Evolutionary conservation across 30 jellyfish, hydroid and myxozoan genomes (phyloP), one percentile per base, ranked within the genome.

Genomic region (Calvadosia cruxmelitensis): DNA sequence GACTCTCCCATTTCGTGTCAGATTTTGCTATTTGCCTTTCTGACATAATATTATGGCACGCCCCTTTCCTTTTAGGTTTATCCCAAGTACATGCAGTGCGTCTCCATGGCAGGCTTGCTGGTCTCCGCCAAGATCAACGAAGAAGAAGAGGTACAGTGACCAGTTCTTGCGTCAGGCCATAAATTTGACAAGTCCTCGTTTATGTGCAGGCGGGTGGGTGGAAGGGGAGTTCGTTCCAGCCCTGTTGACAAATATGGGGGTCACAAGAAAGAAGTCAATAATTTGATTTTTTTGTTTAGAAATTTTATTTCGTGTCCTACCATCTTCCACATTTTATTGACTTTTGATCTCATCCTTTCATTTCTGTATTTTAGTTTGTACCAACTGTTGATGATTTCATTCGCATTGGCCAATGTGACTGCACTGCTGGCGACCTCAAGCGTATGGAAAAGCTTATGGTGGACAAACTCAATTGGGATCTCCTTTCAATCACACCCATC

Each of bases 101-200:
- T 80, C 53, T 69, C 85, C 1, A 72, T 80, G 53, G 64, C 93
- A 49, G 72, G 93, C 42, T 42, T 80, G 76, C 68, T 68, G 62
- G 71, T 80, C 34, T 82, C 93, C 50, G 93, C 93, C 64, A 80
- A 80, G 50, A 71, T 80, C 81, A 69, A 84, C 13, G 93, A 80
- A 49, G 93, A 80, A 63, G 93, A 80, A 52, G 93, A 80, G 84
- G 93, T 80, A 36, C 27, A 71, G 20, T 42, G n/a, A n/a, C n/a
- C n/a, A n/a, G n/a, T n/a, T n/a, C n/a, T n/a, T n/a, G n/a, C n/a
- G n/a, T n/a, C n/a, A n/a, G n/a, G n/a, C n/a, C n/a, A n/a, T n/a
- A n/a, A n/a, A n/a, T n/a, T n/a, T n/a, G n/a, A n/a, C n/a, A n/a
- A n/a, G n/a, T n/a, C n/a, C n/a, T n/a, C n/a, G n/a, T n/a, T n/a